Evolutionary conservation across 2,797 vertebrate genomes (phyloP).

Genomic region (Propithecus deckenii): DNA sequence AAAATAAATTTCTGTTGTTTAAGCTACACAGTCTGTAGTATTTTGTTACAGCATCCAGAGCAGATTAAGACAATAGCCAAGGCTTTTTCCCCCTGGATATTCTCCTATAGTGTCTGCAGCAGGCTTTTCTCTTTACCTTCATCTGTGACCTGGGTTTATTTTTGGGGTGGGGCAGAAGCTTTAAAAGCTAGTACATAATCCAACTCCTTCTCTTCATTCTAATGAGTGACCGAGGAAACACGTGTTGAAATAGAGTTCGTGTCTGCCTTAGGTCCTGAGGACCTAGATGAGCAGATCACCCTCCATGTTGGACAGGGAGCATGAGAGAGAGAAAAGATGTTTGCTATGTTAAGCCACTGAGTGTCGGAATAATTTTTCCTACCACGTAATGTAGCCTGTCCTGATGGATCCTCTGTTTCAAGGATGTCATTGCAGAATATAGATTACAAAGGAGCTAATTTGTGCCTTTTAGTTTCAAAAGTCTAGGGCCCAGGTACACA

Average conservation of each 20-base stretch:
- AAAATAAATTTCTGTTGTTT: background rate
- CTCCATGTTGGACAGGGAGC: rapidly evolving
- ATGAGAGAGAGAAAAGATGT: background rate
- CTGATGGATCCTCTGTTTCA: background rate
- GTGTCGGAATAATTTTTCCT: background rate
- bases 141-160: background rate
- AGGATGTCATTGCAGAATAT: background rate
- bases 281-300: background rate
- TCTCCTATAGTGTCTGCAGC: background rate
- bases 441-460: background rate
- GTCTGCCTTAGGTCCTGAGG: background rate
- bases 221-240: rapidly evolving
- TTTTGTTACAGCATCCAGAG: background rate
- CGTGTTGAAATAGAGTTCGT: rapidly evolving
- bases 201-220: background rate
- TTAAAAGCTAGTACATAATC: background rate
- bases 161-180: background rate
- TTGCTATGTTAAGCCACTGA: background rate
- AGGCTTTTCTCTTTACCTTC: background rate
- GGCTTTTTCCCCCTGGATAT: background rate
- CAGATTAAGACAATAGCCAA: background rate
- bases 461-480: background rate
- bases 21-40: background rate
- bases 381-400: background rate
- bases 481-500: background rate